Evolutionary conservation across 2,888 invertebrate species (phyloP), one percentile per base, ranked within the genome.

Genomic region (Chirona hameri): DNA sequence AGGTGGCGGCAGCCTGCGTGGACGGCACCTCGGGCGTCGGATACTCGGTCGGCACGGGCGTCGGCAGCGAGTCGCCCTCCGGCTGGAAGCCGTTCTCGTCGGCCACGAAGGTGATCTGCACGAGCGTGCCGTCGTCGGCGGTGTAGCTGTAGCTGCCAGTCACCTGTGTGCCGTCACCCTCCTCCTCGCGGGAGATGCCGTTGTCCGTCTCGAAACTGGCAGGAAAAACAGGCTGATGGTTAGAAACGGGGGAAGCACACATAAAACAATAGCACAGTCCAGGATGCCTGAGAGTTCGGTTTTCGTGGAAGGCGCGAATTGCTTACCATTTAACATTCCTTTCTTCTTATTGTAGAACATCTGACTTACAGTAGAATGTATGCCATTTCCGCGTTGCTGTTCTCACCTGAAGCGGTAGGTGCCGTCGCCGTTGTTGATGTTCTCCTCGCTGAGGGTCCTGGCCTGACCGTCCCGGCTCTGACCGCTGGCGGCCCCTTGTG

Each of bases 391-490:
- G n/a, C n/a, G n/a, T n/a, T n/a, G n/a, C n/a, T n/a, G n/a, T n/a
- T n/a, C 81, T 39, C 29, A 81, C 60, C 55, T 69, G 24, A 81
- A 55, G 27, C 48, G 46, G 81, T 81, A 81, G 76, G 81, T 81
- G 52, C 81, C 81, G 57, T 81, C 81, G 14, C 81, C 81, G 76
- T 72, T 72, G 46, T 65, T 31, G 57, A 65, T 69, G 81, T 81
- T 81, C 46, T 55, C 81, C 29, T 81, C 57, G 57, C 39, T 81
- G 81, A 81, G 15, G 81, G 65, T 81, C 14, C 60, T n/a, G 14
- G 57, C 81, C 52, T 81, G 60, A 24, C n/a, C 81, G 81, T 81
- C 81, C 14, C n/a, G n/a, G 57, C 29, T 18, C 29, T 69, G 60
- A 12, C 31, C n/a, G 72, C 29, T 18, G 60, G 24, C 21, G 4